Evolutionary conservation across 2,113 vertebrate species (phyloP), one percentile per base, ranked within the genome.

Genomic region (Calcarius ornatus): DNA sequence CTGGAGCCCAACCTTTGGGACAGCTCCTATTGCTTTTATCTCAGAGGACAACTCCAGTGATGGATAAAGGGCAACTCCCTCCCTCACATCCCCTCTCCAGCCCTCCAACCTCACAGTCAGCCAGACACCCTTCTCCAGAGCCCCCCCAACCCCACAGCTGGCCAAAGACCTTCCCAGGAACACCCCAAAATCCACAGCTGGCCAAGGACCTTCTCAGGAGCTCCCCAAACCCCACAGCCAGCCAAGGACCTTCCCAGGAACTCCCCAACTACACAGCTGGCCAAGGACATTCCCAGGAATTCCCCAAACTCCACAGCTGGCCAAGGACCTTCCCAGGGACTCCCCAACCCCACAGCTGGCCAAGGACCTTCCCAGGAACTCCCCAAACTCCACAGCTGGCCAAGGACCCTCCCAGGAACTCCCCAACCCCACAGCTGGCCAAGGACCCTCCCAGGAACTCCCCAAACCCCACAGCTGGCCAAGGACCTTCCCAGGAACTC

Each of bases 121-220:
- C 8, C n/a, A 33, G 15, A 12, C 11, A 19, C 28, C 51, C 45
- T 22, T 33, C 59, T 38, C 40, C 23, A 50, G 19, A 43, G 1
- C 6, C 57, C 43, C n/a, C 2, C 13, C 15, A 7, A 30, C 5
- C 40, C 77, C 85, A 76, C 0, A 2, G 28, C 9, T 45, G 50
- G 17, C 25, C n/a, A 27, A 8, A 15, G 15, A 22, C 30, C 47
- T 23, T 30, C 54, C 28, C 48, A 31, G 65, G 20, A 43, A 1
- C 12, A 1, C 3, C 37, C 2, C 15, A 30, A n/a, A 15, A 7
- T 9, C 48, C 48, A 50, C 24, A 50, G 24, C 23, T 1, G 4
- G 23, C 47, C 47, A 48, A 48, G 12, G 47, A 14, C 47, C 47
- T 12, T 48, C 47, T 12, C 23, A 48, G 12, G 22, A 24, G 14